Evolutionary conservation across 2,888 invertebrate genomes (phyloP).

Genomic region (Glomeris marginata): DNA sequence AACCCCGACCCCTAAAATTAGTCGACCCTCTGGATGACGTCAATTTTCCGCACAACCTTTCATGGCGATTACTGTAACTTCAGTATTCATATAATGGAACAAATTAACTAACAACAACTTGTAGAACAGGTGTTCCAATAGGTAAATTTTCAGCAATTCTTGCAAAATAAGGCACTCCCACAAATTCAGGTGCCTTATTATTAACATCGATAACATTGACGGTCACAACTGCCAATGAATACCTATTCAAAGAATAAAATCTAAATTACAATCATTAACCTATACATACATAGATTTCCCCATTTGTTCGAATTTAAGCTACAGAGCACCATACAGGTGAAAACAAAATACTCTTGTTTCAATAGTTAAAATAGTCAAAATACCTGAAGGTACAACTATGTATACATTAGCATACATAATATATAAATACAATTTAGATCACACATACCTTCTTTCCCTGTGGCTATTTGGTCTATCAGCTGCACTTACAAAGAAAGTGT

Average conservation of each 20-base stretch:
- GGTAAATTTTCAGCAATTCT: constrained; percentile 14
- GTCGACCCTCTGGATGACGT: no score
- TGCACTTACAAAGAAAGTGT: constrained; percentile 68
- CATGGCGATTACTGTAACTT: not conserved
- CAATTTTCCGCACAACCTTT: no score
- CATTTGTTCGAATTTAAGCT: no score
- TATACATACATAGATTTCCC: no score
- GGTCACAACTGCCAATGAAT: constrained; percentile 15
- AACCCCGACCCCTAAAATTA: no score
- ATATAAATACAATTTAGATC: no score
- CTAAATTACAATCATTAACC: no score
- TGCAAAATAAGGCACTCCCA: constrained; percentile 13
- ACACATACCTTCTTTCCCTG: constrained; percentile 50
- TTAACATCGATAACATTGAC: constrained; percentile 18
- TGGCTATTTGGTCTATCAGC: constrained; percentile 69
- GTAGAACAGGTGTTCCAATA: constrained; percentile 10
- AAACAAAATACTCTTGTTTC: no score
- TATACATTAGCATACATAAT: no score
- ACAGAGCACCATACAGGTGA: no score
- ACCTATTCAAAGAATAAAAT: constrained; percentile 1
- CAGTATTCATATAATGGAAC: not conserved
- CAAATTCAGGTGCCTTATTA: constrained; percentile 17
- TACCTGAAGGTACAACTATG: no score
- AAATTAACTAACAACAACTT: constrained; percentile 1
- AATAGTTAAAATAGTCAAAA: no score